Evolutionary conservation across 1,140 invertebrate species (phyloP).

Genomic region (Solenopsis fugax): DNA sequence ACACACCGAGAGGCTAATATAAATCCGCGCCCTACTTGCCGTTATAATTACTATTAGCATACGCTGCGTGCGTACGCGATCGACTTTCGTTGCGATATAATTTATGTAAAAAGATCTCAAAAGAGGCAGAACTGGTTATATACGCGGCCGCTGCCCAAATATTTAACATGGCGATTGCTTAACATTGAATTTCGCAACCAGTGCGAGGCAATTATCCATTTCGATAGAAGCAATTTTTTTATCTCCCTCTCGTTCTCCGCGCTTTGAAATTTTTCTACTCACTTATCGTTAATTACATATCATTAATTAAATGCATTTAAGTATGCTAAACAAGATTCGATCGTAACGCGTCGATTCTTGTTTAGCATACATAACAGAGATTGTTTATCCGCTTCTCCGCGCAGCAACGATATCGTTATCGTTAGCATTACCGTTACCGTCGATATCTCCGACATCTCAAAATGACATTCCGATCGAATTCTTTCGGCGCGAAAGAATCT

Average conservation of each 20-base stretch:
- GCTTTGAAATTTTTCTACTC: not conserved
- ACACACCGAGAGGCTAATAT: not conserved
- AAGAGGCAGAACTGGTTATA: slow-evolving; percentile 6
- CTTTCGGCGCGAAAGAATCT: slow-evolving; percentile 19
- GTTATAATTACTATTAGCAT: not conserved
- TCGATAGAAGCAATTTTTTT: not conserved
- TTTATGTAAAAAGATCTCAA: slow-evolving; percentile 29
- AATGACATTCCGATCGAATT: slow-evolving; percentile 9
- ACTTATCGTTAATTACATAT: not conserved
- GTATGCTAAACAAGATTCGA: not conserved
- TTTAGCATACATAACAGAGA: not conserved
- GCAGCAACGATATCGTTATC: not conserved
- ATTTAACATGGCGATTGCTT: not conserved
- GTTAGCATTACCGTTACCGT: not conserved
- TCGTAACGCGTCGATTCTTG: not conserved
- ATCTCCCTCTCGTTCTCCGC: not conserved
- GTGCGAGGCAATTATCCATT: not conserved
- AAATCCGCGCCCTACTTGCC: not conserved
- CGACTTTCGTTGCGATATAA: not conserved
- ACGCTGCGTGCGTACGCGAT: too few species aligned
- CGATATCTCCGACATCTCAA: not conserved
- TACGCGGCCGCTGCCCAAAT: not conserved
- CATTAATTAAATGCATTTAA: not conserved
- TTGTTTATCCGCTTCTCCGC: not conserved
- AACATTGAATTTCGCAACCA: slow-evolving; percentile 31